Evolutionary conservation across 92 coral and sea anemone genomes (phyloP), one percentile per base, ranked within the genome.

Genomic region (Ricordea florida): DNA sequence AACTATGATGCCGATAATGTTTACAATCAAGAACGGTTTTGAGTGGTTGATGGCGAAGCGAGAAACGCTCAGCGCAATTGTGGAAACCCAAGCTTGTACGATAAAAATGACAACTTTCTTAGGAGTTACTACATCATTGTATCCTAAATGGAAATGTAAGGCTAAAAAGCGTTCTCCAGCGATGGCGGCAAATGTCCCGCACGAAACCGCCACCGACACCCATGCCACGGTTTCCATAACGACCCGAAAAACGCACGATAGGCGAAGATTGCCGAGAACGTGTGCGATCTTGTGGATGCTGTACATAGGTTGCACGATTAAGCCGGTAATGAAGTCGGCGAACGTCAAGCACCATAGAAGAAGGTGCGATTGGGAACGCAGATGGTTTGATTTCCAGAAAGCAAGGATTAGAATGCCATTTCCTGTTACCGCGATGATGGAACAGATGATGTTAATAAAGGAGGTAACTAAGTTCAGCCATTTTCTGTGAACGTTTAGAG

Each of bases 121-220:
- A 6, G 61, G 53, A 11, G 90, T 85, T 9, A 85, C 40, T 3
- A 78, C 69, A 14, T 48, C 47, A 6, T 40, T 25, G 37, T 85
- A 85, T n/a, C 62, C 50, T 50, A 85, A 25, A 64, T 85, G 90
- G 6, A 79, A 70, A 34, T 56, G 62, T 3, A 85, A 26, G 3
- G 90, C 86, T 11, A 85, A 69, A 48, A 60, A 70, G 8, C 90
- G 82, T 47, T 85, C 90, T 3, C 76, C 32, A 13, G 80, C 79
- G 44, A 85, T 79, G 0, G 52, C 14, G 0, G 80, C 68, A 1
- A 77, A 42, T 20, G 56, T 7, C 2, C 47, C 1, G 28, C 90
- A 85, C 2, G 90, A 85, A 3, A 76, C 67, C 4, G 90, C 90
- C 2, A 86, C 86, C 20, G 90, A 85, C 34, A 85, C 45, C 90